Evolutionary conservation across 2,113 vertebrate species (phyloP).

Genomic region (Scophthalmus maximus): DNA sequence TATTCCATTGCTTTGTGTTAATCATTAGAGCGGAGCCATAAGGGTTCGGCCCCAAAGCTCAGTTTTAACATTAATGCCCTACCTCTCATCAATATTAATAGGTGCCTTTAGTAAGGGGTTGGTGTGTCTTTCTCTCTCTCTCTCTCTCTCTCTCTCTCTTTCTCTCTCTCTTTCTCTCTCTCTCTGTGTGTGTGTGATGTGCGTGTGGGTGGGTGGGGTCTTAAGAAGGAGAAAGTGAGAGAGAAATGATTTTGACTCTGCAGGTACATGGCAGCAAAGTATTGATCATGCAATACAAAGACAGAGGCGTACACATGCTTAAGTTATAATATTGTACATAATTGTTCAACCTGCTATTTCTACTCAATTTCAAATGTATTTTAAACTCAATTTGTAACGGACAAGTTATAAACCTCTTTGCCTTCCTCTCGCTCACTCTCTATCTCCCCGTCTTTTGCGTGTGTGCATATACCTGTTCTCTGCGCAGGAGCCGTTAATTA

Average conservation of each 20-base stretch:
- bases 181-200: conserved; percentile 20
- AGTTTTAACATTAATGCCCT: conserved; percentile 83
- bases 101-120: conserved; percentile 71
- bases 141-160: too few species aligned
- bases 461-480: not conserved
- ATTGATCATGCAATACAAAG: not conserved
- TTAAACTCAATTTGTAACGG: not conserved
- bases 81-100: conserved; percentile 85
- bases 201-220: conserved; percentile 2
- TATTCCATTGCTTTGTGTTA: conserved; percentile 84
- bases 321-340: too few species aligned
- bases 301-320: too few species aligned
- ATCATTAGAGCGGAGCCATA: conserved; percentile 81
- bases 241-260: conserved; percentile 22
- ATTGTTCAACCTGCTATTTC: too few species aligned
- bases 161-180: too few species aligned
- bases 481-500: conserved; percentile 26
- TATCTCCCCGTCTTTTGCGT: not conserved
- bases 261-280: conserved; percentile 26
- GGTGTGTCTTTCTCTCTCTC: too few species aligned
- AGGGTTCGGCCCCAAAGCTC: conserved; percentile 80
- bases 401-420: not conserved
- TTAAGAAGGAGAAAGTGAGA: conserved; percentile 21
- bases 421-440: not conserved
- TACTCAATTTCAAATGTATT: too few species aligned